Evolutionary conservation across 2,113 vertebrate species (phyloP).

Genomic region (Beaufortia kweichowensis): DNA sequence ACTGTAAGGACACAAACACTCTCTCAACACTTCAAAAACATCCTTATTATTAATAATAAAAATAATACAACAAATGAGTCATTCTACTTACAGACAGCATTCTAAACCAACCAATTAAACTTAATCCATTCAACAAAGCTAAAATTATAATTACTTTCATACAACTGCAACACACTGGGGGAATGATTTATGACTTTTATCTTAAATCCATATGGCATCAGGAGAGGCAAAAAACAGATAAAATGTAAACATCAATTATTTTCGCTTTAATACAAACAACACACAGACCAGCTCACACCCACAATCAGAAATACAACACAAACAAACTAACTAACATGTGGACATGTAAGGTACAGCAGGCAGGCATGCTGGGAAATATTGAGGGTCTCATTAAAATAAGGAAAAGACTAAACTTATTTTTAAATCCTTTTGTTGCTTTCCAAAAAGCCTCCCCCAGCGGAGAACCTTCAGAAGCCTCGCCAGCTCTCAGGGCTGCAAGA

Average conservation of each 20-base stretch:
- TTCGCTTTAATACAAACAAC: not conserved
- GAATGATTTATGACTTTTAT: conserved; percentile 16
- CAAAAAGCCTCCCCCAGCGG: conserved; percentile 40
- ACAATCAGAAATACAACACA: too few relatives aligned
- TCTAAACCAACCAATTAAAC: conserved; percentile 35
- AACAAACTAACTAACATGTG: not conserved
- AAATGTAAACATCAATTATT: conserved; percentile 2
- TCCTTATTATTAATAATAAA: not conserved
- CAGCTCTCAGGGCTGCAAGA: conserved; percentile 44
- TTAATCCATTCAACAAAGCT: conserved; percentile 26
- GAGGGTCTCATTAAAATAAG: conserved; percentile 48
- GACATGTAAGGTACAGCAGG: conserved; percentile 16
- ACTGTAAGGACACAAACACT: not conserved
- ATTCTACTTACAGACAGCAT: conserved; percentile 3
- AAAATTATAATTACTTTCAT: conserved; percentile 24
- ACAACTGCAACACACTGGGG: not conserved
- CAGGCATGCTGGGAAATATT: conserved; percentile 24
- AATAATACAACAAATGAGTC: not conserved
- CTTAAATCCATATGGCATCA: not conserved
- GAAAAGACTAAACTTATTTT: conserved; percentile 52
- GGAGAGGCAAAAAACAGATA: not conserved
- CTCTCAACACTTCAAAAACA: not conserved
- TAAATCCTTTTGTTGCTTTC: conserved; percentile 55
- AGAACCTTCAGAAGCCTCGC: conserved; percentile 44
- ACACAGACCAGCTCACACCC: not conserved